phyloP scores from a whole-genome alignment of 2,888 invertebrate genomes.

The Drosophila ezoana region DNA sequence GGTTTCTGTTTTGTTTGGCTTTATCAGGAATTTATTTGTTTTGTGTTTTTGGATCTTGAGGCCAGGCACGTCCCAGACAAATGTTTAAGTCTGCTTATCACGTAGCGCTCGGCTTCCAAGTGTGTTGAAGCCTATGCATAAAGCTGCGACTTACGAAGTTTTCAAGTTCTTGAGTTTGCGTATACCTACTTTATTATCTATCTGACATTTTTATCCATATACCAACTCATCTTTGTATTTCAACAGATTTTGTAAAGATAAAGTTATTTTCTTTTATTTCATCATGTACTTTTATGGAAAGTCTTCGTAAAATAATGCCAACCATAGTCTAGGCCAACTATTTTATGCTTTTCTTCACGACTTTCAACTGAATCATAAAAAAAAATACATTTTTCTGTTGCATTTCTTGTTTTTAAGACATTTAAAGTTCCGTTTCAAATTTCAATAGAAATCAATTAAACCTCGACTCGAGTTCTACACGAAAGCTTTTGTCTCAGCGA shows the following conservation, averaged over 20 bases:
- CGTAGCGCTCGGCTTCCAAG: constrained; percentile 41
- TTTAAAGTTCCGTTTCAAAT: constrained; percentile 74
- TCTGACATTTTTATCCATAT: not conserved
- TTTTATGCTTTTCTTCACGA: constrained; percentile 7
- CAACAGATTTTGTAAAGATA: constrained; percentile 10
- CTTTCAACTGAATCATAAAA: constrained; percentile 40
- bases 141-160: constrained; percentile 23
- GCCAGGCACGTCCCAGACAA: constrained; percentile 64
- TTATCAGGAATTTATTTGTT: constrained; percentile 48
- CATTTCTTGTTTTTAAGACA: constrained; percentile 30
- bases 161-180: constrained; percentile 11
- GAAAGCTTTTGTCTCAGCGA: constrained; percentile 59
- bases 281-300: constrained; percentile 4
- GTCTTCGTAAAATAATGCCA: constrained; percentile 16
- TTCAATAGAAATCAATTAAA: constrained; percentile 77
- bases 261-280: constrained; percentile 14
- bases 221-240: constrained; percentile 9
- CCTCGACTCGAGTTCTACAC: constrained; percentile 55
- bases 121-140: constrained; percentile 24
- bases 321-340: constrained; percentile 10
- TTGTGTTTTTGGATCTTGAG: constrained; percentile 32
- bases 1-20: constrained; percentile 45
- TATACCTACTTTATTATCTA: not conserved
- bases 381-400: constrained; percentile 16
- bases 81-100: constrained; percentile 71